Evolutionary conservation across 2,888 invertebrate species (phyloP).

Genomic region (Papilio gigon): DNA sequence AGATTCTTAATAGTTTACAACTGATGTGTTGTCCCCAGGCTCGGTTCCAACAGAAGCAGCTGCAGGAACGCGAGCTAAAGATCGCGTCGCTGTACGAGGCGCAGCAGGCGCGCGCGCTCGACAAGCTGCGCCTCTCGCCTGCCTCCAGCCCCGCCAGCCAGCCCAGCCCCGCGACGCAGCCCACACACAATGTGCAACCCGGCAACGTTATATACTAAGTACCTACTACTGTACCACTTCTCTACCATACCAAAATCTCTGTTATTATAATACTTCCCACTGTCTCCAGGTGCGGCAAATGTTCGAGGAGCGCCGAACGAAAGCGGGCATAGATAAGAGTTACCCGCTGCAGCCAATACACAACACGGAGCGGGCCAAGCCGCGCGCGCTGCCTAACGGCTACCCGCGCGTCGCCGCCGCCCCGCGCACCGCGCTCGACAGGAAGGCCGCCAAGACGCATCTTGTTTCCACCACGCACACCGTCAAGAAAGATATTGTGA

Average conservation of each 20-base stretch:
- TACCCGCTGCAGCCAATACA: constrained; percentile 90
- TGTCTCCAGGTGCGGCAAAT: constrained; percentile 88
- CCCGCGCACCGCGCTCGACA: constrained; percentile 54
- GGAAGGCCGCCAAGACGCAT: constrained; percentile 55
- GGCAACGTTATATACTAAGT: no score
- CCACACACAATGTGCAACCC: constrained; percentile 51
- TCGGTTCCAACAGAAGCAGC: constrained; percentile 90
- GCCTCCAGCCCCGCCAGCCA: constrained; percentile 44
- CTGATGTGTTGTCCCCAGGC: constrained; percentile 82
- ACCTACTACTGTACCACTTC: no score
- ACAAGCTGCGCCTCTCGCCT: constrained; percentile 59
- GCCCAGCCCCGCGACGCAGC: constrained; percentile 49
- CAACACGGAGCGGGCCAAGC: constrained; percentile 68
- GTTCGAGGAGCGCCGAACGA: constrained; percentile 90
- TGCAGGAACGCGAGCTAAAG: constrained; percentile 90
- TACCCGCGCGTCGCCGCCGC: constrained; percentile 62
- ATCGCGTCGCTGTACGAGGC: constrained; percentile 86
- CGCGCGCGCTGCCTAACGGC: constrained; percentile 66
- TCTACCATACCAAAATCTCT: no score
- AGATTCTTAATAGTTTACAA: neutral
- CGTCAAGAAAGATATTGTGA: constrained; percentile 64
- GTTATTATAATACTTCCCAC: neutral
- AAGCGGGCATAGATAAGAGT: constrained; percentile 90
- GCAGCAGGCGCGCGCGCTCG: constrained; percentile 84
- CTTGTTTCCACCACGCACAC: constrained; percentile 56